These are phyloP conservation scores for Syrphus vitripennis DNA, from an alignment of 2,888 invertebrate genomes.

Conservation along the genomic window DNA sequence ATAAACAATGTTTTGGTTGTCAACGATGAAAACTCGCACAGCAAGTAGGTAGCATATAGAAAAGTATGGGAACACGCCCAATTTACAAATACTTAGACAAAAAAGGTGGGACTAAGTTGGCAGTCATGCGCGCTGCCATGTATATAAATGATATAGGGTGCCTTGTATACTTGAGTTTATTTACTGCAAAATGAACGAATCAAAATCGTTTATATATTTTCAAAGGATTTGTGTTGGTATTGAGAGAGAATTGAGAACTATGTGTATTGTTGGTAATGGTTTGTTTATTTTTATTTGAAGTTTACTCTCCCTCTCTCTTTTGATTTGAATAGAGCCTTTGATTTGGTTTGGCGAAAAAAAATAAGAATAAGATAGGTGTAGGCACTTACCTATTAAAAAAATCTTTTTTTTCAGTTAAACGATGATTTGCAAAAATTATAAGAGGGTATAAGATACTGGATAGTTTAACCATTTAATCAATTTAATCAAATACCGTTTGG, in stretches of 20 bases:
- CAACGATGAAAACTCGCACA: conserved; percentile 34
- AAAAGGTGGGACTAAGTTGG: conserved; percentile 47
- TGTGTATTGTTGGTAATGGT: not conserved
- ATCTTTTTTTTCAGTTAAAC: too few species aligned
- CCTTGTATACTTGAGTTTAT: conserved; percentile 19
- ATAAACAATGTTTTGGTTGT: conserved; percentile 58
- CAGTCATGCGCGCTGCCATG: conserved; percentile 58
- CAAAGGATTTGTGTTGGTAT: conserved; percentile 6
- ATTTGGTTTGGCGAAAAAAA: not conserved
- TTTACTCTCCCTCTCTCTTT: not conserved
- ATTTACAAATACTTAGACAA: conserved; percentile 13
- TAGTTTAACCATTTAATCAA: too few species aligned
- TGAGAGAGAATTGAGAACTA: conserved; percentile 30
- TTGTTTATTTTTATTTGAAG: not conserved
- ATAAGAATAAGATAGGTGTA: not conserved
- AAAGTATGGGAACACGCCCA: conserved; percentile 38
- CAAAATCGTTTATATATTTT: conserved; percentile 7
- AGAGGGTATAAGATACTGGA: too few species aligned
- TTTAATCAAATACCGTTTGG: too few species aligned
- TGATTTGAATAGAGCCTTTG: not conserved
- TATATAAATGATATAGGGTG: conserved; percentile 55
- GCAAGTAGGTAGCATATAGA: not conserved
- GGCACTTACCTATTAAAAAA: too few species aligned
- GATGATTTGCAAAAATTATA: too few species aligned
- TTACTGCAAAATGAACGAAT: conserved; percentile 35